These are phyloP conservation scores for Orthonyx spaldingii DNA, from an alignment of 2,113 vertebrate genomes.

Conservation along the genomic window DNA sequence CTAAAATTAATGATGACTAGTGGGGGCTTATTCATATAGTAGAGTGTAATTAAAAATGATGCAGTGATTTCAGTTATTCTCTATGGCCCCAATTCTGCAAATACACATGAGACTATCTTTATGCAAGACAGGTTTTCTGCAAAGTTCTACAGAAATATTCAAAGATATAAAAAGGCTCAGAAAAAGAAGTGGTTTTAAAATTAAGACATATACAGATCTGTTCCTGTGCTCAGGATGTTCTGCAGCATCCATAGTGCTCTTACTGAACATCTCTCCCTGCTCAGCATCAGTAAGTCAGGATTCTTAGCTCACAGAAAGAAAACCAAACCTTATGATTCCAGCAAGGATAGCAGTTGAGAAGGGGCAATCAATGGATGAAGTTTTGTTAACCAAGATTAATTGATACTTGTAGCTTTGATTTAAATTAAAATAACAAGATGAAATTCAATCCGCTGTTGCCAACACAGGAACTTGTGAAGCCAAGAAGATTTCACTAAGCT, in stretches of 20 bases:
- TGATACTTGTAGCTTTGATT: neutral
- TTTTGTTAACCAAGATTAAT: neutral
- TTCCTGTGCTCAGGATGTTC: neutral
- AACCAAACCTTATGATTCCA: neutral
- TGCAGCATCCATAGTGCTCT: neutral
- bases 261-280: neutral
- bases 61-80: constrained; percentile 3
- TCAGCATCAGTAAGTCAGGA: neutral
- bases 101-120: neutral
- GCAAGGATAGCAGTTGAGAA: neutral
- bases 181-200: neutral
- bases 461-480: neutral
- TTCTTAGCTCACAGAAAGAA: neutral
- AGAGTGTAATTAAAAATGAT: constrained; percentile 17
- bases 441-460: neutral
- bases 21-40: neutral
- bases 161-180: neutral
- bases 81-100: neutral
- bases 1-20: neutral
- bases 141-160: neutral
- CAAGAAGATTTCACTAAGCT: neutral
- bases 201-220: neutral
- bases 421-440: neutral
- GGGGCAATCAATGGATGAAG: neutral
- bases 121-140: neutral